Percentiles rank a stretch among this genome's conserved stretches.
Evolutionary conservation across 2,888 invertebrate genomes (phyloP).

Genomic region (Julus scanicus): DNA sequence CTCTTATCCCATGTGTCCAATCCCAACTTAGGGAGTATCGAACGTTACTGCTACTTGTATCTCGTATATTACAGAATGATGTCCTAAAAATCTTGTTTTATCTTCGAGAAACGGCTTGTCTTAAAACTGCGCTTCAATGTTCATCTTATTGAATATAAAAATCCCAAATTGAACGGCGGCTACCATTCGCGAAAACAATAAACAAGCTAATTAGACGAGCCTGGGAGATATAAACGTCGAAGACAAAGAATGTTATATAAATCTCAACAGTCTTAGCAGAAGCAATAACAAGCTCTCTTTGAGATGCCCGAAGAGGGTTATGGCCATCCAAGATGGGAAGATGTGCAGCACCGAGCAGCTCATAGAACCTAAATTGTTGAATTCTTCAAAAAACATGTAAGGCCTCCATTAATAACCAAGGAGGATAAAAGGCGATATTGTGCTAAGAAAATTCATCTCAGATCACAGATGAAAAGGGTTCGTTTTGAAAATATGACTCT

Average conservation of each 20-base stretch:
- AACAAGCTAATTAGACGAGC: conserved; percentile 45
- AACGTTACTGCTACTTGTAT: not conserved
- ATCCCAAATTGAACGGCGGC: conserved; percentile 7
- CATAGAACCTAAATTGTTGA: not conserved
- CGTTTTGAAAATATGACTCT: not conserved
- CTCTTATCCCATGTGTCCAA: not conserved
- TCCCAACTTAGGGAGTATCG: not conserved
- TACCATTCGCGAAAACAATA: conserved; percentile 42
- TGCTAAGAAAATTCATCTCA: not conserved
- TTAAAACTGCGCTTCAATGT: conserved; percentile 1
- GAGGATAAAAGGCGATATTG: conserved; percentile 6
- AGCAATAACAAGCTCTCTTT: conserved; percentile 21
- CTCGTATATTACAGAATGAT: not conserved
- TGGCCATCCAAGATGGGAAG: not conserved
- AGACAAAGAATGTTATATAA: conserved; percentile 45
- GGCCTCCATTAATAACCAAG: not conserved
- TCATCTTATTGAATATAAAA: conserved; percentile 40
- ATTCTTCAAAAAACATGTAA: conserved; percentile 7
- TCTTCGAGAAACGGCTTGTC: not conserved
- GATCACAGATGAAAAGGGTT: conserved; percentile 4
- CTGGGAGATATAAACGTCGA: conserved; percentile 34
- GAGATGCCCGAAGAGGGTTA: conserved; percentile 6
- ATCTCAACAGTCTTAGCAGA: conserved; percentile 24
- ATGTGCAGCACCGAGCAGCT: not conserved
- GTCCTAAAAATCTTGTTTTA: not conserved